Conservation (phyloP, 2,113 vertebrate species). For the pig (Sus scrofa) region DNA sequence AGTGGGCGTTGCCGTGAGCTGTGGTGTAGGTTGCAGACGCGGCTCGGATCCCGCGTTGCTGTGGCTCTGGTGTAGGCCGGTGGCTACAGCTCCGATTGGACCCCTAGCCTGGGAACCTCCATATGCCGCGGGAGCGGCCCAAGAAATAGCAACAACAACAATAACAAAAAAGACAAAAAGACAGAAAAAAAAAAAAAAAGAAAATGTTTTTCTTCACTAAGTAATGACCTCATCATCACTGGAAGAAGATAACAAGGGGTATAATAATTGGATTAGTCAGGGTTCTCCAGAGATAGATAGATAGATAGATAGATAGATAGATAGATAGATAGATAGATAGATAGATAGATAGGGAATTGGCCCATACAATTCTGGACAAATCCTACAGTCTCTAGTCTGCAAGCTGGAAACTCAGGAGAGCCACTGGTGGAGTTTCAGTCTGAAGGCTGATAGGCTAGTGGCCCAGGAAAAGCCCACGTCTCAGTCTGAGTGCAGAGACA, state of each 20-base stretch:
- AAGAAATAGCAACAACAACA: no score
- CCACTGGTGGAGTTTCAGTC: neutral
- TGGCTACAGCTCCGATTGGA: no score
- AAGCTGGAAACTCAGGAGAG: neutral
- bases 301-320: neutral
- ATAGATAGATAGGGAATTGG: neutral
- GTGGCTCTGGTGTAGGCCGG: no score
- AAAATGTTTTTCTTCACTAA: neutral
- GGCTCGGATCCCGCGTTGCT: no score
- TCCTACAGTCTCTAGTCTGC: neutral
- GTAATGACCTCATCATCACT: neutral
- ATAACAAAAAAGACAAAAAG: no score
- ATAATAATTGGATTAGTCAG: neutral
- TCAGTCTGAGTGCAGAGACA: neutral
- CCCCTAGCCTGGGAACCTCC: no score
- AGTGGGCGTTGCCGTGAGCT: no score
- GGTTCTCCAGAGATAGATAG: neutral
- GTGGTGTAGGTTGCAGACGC: no score
- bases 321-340: neutral
- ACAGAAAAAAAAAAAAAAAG: constrained; percentile 10
- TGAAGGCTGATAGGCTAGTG: neutral
- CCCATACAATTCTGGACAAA: neutral
- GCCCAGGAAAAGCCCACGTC: neutral
- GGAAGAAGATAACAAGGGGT: neutral
- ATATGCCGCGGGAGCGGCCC: no score